Base-by-base conservation (phyloP, 1,140 invertebrate species). In the Anastatus disparis region DNA sequence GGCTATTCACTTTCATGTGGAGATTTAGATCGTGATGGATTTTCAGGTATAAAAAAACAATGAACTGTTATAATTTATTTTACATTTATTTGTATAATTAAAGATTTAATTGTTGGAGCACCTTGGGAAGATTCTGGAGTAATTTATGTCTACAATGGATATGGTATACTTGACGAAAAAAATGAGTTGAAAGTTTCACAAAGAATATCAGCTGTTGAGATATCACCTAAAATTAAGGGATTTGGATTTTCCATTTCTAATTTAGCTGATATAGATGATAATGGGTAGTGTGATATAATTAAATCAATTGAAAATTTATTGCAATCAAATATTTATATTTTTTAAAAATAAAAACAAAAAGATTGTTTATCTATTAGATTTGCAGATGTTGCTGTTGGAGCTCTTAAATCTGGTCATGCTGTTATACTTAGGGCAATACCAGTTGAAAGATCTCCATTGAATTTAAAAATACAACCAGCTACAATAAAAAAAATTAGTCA, bases 21-120 rank as follows among this genome's bases (percentile, higher is more conserved):
- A 20, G 91, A 93, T 76, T 81, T 91, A 22, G 90, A 93, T 78
- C 84, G 86, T 7, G 91, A 93, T 80, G 89, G 88, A 6, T 92
- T 81, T 77, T 87, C 73, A 71, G 85, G 84, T 85, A 76, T 77
- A 27, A 7, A 6, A 13, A 50, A n/a, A 50, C 22, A 6, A 22
- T 15, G 3, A 7, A 4, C 52, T 53, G 66, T 35, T 6, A 22
- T 12, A 10, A 22, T 13, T 50, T 50, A 24, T 12, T 50, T 50
- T 22, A 15, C 20, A 35, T 35, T 35, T 35, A 10, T 35, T 10
- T 35, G 31, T 35, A 35, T 26, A 24, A 50, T 24, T 12, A 27
- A 31, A 91, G 91, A 92, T 80, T 79, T 92, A 40, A 91, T 90
- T 6, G 87, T 92, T 24, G 89, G 90, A 24, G 90, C 91, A 13